phyloP scores from a whole-genome alignment of 2,797 vertebrate species.

The Lophius americanus region DNA sequence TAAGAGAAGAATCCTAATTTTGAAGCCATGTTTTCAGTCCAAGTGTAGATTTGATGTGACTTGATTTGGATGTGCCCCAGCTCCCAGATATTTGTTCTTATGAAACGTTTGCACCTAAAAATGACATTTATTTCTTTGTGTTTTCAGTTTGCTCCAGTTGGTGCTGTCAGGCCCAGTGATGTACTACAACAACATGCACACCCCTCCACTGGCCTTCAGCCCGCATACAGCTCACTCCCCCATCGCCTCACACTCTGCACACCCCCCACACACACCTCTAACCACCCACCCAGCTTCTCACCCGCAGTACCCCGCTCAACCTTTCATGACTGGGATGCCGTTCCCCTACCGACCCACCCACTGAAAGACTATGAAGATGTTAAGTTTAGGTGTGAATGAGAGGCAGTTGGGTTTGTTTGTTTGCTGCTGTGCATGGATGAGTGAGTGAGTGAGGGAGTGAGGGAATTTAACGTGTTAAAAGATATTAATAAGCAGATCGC shows the following conservation, averaged over 20 bases:
- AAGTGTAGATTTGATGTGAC: too few species aligned
- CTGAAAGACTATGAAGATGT: constrained; percentile 67
- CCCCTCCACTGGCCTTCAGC: constrained; percentile 88
- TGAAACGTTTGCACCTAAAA: too few species aligned
- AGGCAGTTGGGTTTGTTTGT: constrained; percentile 2
- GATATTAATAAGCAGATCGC: constrained; percentile 30
- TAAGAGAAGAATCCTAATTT: not conserved
- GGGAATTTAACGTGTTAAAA: constrained; percentile 18
- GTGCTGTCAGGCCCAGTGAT: constrained; percentile 95
- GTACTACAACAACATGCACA: constrained; percentile 95
- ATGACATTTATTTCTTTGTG: not conserved
- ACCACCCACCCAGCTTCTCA: constrained; percentile 76
- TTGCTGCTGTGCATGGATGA: constrained; percentile 6
- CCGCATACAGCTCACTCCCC: constrained; percentile 75
- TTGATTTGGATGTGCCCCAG: too few species aligned
- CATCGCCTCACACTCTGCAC: constrained; percentile 65
- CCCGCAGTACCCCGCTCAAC: constrained; percentile 75
- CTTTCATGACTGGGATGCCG: constrained; percentile 88
- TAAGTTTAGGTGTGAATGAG: constrained; percentile 8
- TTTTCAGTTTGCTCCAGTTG: constrained; percentile 93
- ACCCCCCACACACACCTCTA: constrained; percentile 62
- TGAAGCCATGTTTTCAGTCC: not conserved
- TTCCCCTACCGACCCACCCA: constrained; percentile 93
- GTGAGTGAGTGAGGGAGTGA: constrained; percentile 19
- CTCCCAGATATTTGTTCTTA: too few species aligned